Base-by-base conservation (phyloP, 1,140 invertebrate species). In the Callitettix versicolor region DNA sequence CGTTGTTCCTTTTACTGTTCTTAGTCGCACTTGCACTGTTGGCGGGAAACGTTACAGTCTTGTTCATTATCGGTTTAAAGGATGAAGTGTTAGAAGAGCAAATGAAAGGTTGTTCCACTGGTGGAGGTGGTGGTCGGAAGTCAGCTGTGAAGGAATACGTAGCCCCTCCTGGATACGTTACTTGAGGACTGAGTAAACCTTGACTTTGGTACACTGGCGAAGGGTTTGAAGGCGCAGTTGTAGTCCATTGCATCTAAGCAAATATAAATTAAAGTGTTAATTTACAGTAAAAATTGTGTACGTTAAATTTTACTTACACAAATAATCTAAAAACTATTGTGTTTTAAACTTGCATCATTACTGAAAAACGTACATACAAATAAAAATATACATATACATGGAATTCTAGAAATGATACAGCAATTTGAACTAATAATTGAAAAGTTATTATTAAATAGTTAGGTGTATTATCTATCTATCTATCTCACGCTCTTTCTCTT, bases 61-160 rank as follows among this genome's bases (percentile, higher is more conserved):
- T 40, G 15, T 49, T 65, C 11, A 63, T 56, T 14, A 67, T 60
- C 6, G 69, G 62, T 60, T 71, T 69, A 56, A 68, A 61, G 9
- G 54, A 68, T 3, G 62, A 56, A 9, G 61, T n/a, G 15, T 24
- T 48, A 6, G 50, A 47, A n/a, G 56, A 69, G 70, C 36, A 71
- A 55, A n/a, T 54, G 50, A 57, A 57, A 14, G 26, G n/a, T 21
- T 43, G 36, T 24, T 51, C 43, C 26, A 30, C 26, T 47, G 21
- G 44, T 26, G 24, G 22, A 7, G 49, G 53, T 22, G 44, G 80
- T 0, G 82, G 71, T 40, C 82, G 68, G 65, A 88, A 86, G 64
- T 88, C 86, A 0, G 86, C 82, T 0, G 85, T 85, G 66, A 88
- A 85, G 9, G 84, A 86, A 61, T 87, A 88, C 0, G 82, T 84